Base-by-base conservation (phyloP, 2,888 invertebrate genomes). In the Volucella zonaria region DNA sequence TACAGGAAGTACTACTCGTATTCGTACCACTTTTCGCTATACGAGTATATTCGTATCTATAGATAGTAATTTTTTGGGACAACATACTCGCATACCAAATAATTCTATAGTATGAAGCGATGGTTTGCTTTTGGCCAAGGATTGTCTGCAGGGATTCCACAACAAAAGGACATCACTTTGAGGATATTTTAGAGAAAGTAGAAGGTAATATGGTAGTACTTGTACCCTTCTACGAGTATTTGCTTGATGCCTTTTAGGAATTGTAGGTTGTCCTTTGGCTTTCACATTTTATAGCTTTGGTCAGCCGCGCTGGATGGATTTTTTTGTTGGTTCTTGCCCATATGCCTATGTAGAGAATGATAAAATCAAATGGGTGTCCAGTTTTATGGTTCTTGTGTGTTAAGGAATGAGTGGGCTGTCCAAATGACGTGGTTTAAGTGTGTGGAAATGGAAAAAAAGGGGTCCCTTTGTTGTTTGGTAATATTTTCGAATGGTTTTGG, bases 401-500 rank as follows among this genome's bases (percentile, higher is more conserved):
- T 40, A 10, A n/a, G 42, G 59, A 58, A 40, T 9, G 18, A 43
- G 11, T 14, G 31, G n/a, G 54, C 8, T 45, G 47, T 59, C 61
- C 66, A 71, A 61, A 70, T 68, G 67, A 68, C 67, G 74, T 62
- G 80, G 80, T 62, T 68, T 74, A 61, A 80, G 80, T 62, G 67
- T 80, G 80, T 80, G 80, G 67, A 56, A 78, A 80, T 61, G 67
- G 73, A 59, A 64, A 67, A 47, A 61, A n/a, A n/a, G n/a, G 31
- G 45, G 56, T 56, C 54, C 43, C 52, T 80, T 80, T 78, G 71
- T 71, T 59, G 66, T 11, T 45, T 66, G 71, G 67, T 62, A 68
- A 68, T 80, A 80, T 74, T 80, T 73, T 68, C 31, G n/a, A 80
- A 80, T 74, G 67, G 80, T 62, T 80, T 67, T 73, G 67, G 67